Evolutionary conservation across 1,140 invertebrate genomes (phyloP), one percentile per base, ranked within the genome.

Genomic region (Parasteatoda tepidariorum): DNA sequence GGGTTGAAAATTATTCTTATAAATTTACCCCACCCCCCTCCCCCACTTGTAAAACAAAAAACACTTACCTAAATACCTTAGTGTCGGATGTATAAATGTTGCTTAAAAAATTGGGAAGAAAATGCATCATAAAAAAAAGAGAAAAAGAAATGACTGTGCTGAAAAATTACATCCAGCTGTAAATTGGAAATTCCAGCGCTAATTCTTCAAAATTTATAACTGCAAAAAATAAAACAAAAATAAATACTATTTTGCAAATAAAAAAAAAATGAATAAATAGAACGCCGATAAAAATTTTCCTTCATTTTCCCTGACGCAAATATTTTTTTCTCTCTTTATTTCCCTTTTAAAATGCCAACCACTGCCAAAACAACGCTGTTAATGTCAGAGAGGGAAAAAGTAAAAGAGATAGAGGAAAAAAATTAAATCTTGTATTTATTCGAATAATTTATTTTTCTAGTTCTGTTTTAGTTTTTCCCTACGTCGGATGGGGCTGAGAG

Each of bases 381-480:
- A 18, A 48, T 48, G 38, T 48, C n/a, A n/a, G n/a, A n/a, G n/a
- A 48, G 38, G 57, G 57, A 59, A 59, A 59, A 59, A 59, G 57
- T 18, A 48, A 48, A 48, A 59, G 57, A 59, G 57, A 9, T n/a
- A 38, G 41, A 9, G 41, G n/a, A 26, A 57, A 64, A 30, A 67
- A 78, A 78, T 30, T 78, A 67, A 78, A 78, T 33, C 26, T 30
- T 15, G 48, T 33, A 78, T 78, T 67, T 64, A 76, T 28, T 64
- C 73, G 30, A 71, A 71, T 71, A 31, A 55, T 31, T 48, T 28
- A n/a, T n/a, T 15, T 64, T 38, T 67, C 11, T 22, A 33, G 13
- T 7, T 67, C 4, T 4, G 31, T 67, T 34, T 67, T 38, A 31
- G 28, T 67, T 55, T 41, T 57, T 55, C 9, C 41, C 41, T 22